phyloP scores from a whole-genome alignment of 2,797 vertebrate species.

The Gallinago solitaria region DNA sequence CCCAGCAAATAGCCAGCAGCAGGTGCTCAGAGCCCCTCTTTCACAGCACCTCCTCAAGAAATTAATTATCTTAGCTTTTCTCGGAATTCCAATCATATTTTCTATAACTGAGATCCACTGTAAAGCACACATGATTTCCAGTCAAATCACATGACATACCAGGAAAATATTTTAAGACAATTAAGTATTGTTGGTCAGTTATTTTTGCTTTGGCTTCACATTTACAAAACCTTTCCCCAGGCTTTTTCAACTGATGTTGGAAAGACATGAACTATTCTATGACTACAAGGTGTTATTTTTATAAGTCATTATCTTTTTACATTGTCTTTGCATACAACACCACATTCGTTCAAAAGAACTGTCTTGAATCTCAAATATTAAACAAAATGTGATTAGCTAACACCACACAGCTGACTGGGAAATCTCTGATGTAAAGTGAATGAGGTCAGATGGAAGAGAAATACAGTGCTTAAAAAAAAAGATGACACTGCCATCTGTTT shows the following conservation, averaged over 20 bases:
- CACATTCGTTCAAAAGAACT: not conserved
- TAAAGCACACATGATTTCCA: not conserved
- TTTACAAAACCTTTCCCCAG: not conserved
- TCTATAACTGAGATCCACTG: not conserved
- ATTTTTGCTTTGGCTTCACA: not conserved
- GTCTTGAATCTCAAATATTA: not conserved
- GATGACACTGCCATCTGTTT: not conserved
- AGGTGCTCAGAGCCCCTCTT: not conserved
- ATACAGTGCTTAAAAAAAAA: not conserved
- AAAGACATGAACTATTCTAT: not conserved
- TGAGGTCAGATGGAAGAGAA: conserved; percentile 16
- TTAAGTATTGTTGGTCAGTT: not conserved
- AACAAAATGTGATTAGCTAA: not conserved
- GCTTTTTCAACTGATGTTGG: not conserved
- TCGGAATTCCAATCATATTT: not conserved
- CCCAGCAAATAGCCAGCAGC: accelerated
- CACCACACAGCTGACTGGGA: not conserved
- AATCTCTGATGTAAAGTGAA: not conserved
- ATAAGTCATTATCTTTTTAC: not conserved
- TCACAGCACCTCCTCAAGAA: not conserved
- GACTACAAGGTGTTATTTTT: not conserved
- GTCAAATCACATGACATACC: not conserved
- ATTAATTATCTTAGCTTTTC: not conserved
- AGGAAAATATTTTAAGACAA: not conserved
- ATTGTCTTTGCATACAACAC: accelerated